Evolutionary conservation across 2,797 vertebrate genomes (phyloP).

Genomic region (Chromobotia macracanthus): DNA sequence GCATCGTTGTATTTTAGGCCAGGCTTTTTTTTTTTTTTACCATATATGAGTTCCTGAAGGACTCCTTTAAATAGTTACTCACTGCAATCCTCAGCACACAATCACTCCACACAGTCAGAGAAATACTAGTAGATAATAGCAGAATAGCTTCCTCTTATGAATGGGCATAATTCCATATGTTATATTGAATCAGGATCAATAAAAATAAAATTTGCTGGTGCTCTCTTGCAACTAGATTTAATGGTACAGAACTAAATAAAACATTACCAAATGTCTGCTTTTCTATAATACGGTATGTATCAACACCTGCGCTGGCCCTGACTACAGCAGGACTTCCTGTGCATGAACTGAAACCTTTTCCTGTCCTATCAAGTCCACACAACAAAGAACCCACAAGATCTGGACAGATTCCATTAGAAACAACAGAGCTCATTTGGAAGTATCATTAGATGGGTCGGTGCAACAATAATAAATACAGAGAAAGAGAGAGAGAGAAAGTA

Average conservation of each 20-base stretch:
- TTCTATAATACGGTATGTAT: slow-evolving; percentile 1
- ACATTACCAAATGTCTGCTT: not conserved
- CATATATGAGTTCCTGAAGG: too few relatives aligned
- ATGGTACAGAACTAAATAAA: not conserved
- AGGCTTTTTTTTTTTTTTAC: too few relatives aligned
- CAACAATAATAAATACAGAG: slow-evolving; percentile 34
- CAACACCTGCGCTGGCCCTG: slow-evolving; percentile 33
- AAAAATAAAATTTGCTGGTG: not conserved
- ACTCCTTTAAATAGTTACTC: too few relatives aligned
- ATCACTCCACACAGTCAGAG: too few relatives aligned
- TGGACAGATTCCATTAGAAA: slow-evolving; percentile 52
- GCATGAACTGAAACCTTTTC: slow-evolving; percentile 15
- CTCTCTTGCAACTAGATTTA: slow-evolving; percentile 3
- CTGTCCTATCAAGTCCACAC: slow-evolving; percentile 17
- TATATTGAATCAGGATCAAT: too few relatives aligned
- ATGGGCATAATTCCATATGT: too few relatives aligned
- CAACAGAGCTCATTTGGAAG: slow-evolving; percentile 29
- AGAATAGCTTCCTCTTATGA: too few relatives aligned
- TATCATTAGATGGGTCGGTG: slow-evolving; percentile 17
- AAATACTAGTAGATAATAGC: too few relatives aligned
- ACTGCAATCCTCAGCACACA: too few relatives aligned
- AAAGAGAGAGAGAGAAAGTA: not conserved
- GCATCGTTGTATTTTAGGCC: too few relatives aligned
- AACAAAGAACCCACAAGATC: slow-evolving; percentile 30
- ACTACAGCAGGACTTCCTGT: slow-evolving; percentile 30